A percentile compares a stretch with the other conserved stretches of the same genome.
Conservation (phyloP, 2,888 invertebrate genomes). For the Diarsia mendica region DNA sequence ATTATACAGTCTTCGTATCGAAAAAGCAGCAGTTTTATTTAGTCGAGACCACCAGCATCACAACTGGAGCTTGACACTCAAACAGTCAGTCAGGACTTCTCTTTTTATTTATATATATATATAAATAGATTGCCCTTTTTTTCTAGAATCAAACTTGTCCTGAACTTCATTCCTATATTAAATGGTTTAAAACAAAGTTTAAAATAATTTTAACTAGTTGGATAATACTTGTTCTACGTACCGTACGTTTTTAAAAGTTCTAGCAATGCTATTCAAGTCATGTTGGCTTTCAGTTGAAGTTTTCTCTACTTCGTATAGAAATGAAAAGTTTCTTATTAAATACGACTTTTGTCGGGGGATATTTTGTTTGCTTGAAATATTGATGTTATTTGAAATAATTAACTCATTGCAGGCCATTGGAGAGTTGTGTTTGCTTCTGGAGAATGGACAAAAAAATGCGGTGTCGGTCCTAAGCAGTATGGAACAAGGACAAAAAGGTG, state of each 20-base stretch:
- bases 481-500: too few relatives aligned
- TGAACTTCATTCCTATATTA: neutral
- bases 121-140: too few relatives aligned
- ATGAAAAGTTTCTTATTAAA: constrained; percentile 46
- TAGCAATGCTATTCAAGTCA: constrained; percentile 42
- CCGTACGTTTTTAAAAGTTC: constrained; percentile 50
- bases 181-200: constrained; percentile 50
- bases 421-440: neutral
- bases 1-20: too few relatives aligned
- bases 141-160: neutral
- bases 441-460: neutral
- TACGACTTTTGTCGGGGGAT: constrained; percentile 9
- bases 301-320: constrained; percentile 33
- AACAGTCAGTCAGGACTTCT: too few relatives aligned
- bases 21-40: too few relatives aligned
- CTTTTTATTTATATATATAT: too few relatives aligned
- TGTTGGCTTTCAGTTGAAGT: constrained; percentile 29
- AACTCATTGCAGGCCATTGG: neutral
- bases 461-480: too few relatives aligned
- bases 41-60: too few relatives aligned
- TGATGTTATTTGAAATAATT: neutral
- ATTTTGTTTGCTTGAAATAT: constrained; percentile 2
- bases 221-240: constrained; percentile 38
- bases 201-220: constrained; percentile 44
- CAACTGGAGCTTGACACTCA: too few relatives aligned